Conservation (phyloP, 2,797 vertebrate genomes). For the Chelonia mydas region DNA sequence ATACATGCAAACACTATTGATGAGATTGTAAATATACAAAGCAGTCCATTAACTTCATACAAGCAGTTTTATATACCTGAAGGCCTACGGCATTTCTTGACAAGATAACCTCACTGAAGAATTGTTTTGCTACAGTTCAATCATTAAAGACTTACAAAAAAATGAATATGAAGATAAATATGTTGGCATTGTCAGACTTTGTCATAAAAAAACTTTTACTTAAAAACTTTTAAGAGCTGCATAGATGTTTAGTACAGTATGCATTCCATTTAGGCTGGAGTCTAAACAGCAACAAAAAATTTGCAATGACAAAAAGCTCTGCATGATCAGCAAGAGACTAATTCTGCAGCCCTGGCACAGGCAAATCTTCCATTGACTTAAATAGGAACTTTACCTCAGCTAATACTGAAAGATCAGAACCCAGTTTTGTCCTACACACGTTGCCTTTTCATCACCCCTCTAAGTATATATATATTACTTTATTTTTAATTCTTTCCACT, state of each 20-base stretch:
- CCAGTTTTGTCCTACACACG: neutral
- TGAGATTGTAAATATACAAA: slow-evolving; percentile 74
- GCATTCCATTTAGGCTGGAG: neutral
- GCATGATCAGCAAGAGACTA: slow-evolving; percentile 2
- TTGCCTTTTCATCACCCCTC: neutral
- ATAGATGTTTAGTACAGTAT: neutral
- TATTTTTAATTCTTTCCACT: neutral
- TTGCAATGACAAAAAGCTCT: neutral
- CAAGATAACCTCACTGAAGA: slow-evolving; percentile 67
- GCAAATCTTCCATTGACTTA: neutral
- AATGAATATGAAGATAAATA: slow-evolving; percentile 35
- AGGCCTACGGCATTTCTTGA: slow-evolving; percentile 64
- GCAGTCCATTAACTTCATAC: slow-evolving; percentile 79
- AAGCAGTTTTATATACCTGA: slow-evolving; percentile 74
- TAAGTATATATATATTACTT: neutral
- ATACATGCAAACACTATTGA: slow-evolving; percentile 20
- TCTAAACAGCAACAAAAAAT: slow-evolving; percentile 21
- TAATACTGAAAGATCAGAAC: neutral
- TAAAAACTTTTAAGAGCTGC: neutral
- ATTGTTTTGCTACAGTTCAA: slow-evolving; percentile 29
- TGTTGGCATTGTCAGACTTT: neutral
- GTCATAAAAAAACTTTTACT: slow-evolving; percentile 14
- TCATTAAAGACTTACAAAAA: slow-evolving; percentile 44
- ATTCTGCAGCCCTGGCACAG: neutral
- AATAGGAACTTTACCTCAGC: neutral